These are phyloP conservation scores for Pentalonia nigronervosa DNA, from an alignment of 1,140 invertebrate genomes.

Conservation along the genomic window DNA sequence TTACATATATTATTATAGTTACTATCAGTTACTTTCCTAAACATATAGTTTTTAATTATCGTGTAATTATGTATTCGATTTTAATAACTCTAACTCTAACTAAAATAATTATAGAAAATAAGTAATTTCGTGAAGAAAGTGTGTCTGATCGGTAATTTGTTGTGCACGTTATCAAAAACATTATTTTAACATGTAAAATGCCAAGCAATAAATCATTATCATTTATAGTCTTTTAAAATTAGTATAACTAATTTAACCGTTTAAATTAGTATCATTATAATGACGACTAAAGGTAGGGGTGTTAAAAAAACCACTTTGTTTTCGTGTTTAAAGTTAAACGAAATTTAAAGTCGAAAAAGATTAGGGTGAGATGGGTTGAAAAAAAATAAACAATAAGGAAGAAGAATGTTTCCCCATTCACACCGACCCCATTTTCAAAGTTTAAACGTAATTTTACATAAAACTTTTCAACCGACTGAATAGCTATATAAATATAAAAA, in stretches of 20 bases:
- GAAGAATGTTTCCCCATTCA: conserved; percentile 29
- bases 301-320: conserved; percentile 35
- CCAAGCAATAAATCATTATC: conserved; percentile 21
- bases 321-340: conserved; percentile 25
- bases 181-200: not conserved
- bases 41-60: not conserved
- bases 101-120: not conserved
- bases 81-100: not conserved
- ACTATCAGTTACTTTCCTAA: too few species aligned
- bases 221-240: not conserved
- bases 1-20: too few species aligned
- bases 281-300: not conserved
- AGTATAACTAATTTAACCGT: not conserved
- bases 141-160: not conserved
- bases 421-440: conserved; percentile 14
- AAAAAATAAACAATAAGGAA: conserved; percentile 47
- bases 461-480: not conserved
- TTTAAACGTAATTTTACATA: conserved; percentile 42
- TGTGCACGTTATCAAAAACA: not conserved
- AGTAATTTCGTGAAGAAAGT: not conserved
- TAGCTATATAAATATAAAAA: not conserved
- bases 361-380: conserved; percentile 21
- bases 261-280: conserved; percentile 36
- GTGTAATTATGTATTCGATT: not conserved
- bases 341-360: conserved; percentile 33